Percentiles rank a stretch among this genome's conserved stretches.
phyloP scores from a whole-genome alignment of 2,888 invertebrate genomes.

The Agriopis marginaria region DNA sequence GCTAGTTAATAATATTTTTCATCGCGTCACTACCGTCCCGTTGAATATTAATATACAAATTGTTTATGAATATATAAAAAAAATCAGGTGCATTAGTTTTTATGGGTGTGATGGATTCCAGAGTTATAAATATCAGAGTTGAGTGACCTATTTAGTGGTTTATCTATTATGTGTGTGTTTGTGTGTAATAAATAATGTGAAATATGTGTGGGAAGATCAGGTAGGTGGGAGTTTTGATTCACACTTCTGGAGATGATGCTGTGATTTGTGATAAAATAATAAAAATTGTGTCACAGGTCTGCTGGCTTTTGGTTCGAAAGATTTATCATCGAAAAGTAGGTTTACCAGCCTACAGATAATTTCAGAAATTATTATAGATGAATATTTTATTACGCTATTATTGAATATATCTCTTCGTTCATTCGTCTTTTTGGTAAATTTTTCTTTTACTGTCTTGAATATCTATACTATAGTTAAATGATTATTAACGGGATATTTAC shows the following conservation, averaged over 20 bases:
- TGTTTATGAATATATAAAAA: constrained; percentile 29
- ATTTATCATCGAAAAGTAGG: background rate
- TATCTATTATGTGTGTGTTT: constrained; percentile 18
- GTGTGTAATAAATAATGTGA: constrained; percentile 21
- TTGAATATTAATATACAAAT: constrained; percentile 27
- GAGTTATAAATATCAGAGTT: constrained; percentile 32
- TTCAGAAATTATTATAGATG: too few relatives aligned
- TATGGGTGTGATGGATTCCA: constrained; percentile 35
- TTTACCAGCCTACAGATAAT: too few relatives aligned
- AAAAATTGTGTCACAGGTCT: background rate
- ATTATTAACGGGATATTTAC: too few relatives aligned
- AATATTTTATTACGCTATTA: too few relatives aligned
- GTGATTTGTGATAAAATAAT: constrained; percentile 3
- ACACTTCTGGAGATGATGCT: background rate
- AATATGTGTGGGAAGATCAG: constrained; percentile 14
- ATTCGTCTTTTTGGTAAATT: too few relatives aligned
- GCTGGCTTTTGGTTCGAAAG: background rate
- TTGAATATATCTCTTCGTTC: too few relatives aligned
- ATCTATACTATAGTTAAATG: too few relatives aligned
- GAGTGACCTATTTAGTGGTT: constrained; percentile 30
- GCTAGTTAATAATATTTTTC: constrained; percentile 18
- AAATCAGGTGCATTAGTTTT: constrained; percentile 37
- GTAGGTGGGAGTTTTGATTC: constrained; percentile 23
- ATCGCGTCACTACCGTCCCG: constrained; percentile 12
- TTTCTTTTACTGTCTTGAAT: too few relatives aligned